Evolutionary conservation across 1,140 invertebrate genomes (phyloP).

Genomic region (Leptopilina boulardi): DNA sequence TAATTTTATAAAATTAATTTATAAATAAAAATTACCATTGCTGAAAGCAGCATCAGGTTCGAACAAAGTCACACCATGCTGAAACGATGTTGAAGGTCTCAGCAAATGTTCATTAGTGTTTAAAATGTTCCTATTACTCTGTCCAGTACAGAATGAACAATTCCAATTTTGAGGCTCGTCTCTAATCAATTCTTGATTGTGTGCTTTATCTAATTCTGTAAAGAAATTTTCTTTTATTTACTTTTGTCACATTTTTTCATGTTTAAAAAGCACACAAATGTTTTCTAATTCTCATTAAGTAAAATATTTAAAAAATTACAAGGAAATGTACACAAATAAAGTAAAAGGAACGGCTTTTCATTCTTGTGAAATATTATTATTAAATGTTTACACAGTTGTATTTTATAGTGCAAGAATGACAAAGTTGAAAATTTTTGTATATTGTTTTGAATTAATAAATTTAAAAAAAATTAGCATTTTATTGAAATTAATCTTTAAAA

Average conservation of each 20-base stretch:
- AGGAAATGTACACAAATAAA: neutral
- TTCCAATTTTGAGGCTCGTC: neutral
- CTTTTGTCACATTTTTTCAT: too few relatives aligned
- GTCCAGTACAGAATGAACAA: conserved; percentile 8
- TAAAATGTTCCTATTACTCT: conserved; percentile 6
- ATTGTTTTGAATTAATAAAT: too few relatives aligned
- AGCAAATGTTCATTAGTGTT: neutral
- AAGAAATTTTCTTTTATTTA: neutral
- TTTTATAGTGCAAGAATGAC: neutral
- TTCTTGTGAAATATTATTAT: neutral
- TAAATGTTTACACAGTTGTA: neutral
- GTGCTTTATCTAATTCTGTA: conserved; percentile 42
- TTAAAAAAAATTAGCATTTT: too few relatives aligned
- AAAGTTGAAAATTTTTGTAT: too few relatives aligned
- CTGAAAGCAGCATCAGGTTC: conserved; percentile 54
- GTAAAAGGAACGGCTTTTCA: neutral
- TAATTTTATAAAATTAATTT: too few relatives aligned
- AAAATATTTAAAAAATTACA: too few relatives aligned
- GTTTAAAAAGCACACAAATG: too few relatives aligned
- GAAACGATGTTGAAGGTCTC: conserved; percentile 40
- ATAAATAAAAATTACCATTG: conserved; percentile 69
- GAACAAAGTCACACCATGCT: conserved; percentile 61
- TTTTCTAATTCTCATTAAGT: neutral
- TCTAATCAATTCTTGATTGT: neutral
- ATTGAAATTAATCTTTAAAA: too few relatives aligned